phyloP scores from a whole-genome alignment of 2,888 invertebrate species.

The Acanthacorydalis orientalis region DNA sequence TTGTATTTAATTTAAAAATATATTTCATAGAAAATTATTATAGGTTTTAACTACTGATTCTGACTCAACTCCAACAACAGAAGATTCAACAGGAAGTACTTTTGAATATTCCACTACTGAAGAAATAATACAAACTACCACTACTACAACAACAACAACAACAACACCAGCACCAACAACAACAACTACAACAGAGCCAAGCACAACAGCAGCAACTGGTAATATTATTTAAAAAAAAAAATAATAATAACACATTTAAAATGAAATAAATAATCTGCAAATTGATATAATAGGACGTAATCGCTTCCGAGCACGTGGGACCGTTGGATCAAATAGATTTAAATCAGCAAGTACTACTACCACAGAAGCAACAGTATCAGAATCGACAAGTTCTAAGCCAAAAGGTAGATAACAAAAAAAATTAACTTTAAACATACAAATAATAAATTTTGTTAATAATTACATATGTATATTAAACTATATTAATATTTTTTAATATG shows the following conservation, averaged over 20 bases:
- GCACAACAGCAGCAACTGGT: slow-evolving; percentile 16
- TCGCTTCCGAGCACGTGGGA: slow-evolving; percentile 1
- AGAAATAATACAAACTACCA: slow-evolving; percentile 33
- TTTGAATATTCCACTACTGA: slow-evolving; percentile 31
- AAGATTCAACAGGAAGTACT: slow-evolving; percentile 18
- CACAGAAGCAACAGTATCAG: slow-evolving; percentile 17
- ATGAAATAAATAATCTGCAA: too few species aligned
- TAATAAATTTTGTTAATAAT: too few species aligned
- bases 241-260: too few species aligned
- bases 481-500: too few species aligned
- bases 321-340: slow-evolving; percentile 21
- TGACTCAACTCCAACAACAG: slow-evolving; percentile 23
- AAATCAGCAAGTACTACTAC: slow-evolving; percentile 30
- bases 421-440: too few species aligned
- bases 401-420: too few species aligned
- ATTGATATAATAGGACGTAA: too few species aligned
- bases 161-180: slow-evolving; percentile 35
- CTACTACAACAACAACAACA: slow-evolving; percentile 36
- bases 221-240: too few species aligned
- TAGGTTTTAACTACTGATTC: neutral
- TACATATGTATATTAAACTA: too few species aligned
- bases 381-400: neutral
- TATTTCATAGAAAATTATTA: neutral
- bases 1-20: neutral
- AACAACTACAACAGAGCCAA: slow-evolving; percentile 31